Percentiles rank a stretch among this genome's conserved stretches.
These are phyloP conservation scores for Agapetus fuscipes DNA, from an alignment of 2,888 invertebrate genomes.

Conservation along the genomic window DNA sequence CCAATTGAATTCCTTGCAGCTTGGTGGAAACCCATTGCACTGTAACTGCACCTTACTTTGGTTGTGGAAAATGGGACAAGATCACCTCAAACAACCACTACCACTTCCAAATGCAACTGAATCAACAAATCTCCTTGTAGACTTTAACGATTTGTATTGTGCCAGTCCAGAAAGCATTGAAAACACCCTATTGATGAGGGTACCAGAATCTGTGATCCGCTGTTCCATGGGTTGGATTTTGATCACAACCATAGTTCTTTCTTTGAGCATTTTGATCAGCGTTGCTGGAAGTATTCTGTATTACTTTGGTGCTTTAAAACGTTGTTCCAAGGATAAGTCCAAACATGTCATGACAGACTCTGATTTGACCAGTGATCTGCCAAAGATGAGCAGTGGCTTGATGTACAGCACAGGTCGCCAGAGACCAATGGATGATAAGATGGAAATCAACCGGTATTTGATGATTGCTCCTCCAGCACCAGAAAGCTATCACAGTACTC, in stretches of 20 bases:
- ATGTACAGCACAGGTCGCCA: constrained; percentile 38
- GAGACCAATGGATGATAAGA: constrained; percentile 39
- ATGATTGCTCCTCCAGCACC: constrained; percentile 45
- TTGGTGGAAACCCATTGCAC: constrained; percentile 74
- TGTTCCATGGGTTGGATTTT: constrained; percentile 54
- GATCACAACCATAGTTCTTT: constrained; percentile 43
- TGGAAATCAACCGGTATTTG: constrained; percentile 42
- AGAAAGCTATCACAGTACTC: constrained; percentile 43
- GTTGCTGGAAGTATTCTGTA: constrained; percentile 41
- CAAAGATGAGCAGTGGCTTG: constrained; percentile 42
- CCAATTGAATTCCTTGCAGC: constrained; percentile 59
- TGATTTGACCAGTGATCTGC: constrained; percentile 43
- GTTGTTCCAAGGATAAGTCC: constrained; percentile 44
- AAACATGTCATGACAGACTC: constrained; percentile 46
- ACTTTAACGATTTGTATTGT: constrained; percentile 49
- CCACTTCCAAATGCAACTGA: constrained; percentile 19
- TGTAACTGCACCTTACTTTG: constrained; percentile 83
- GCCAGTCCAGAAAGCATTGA: constrained; percentile 47
- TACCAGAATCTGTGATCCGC: constrained; percentile 53
- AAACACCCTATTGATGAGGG: constrained; percentile 43
- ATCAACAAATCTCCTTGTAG: constrained; percentile 40
- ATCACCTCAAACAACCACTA: constrained; percentile 16
- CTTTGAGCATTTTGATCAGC: constrained; percentile 46
- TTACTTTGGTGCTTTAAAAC: constrained; percentile 43
- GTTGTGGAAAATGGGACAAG: constrained; percentile 62